Evolutionary conservation across 2,888 invertebrate species (phyloP).

Genomic region (Cryptophagus acutangulus): DNA sequence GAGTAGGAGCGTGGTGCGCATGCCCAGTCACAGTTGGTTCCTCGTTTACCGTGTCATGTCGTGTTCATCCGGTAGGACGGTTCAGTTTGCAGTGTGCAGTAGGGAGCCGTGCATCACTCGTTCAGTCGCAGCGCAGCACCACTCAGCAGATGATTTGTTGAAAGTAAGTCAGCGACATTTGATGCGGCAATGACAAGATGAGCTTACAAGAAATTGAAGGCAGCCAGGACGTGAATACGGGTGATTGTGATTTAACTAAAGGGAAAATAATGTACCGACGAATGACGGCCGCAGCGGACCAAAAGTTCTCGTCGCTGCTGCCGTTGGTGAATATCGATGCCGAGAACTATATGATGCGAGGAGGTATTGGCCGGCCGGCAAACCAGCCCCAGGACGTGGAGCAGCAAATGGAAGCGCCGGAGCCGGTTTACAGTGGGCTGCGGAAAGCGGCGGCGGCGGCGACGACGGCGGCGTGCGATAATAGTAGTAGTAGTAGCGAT

Average conservation of each 20-base stretch:
- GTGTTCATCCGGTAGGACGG: no score
- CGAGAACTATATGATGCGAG: constrained; percentile 52
- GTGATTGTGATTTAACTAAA: constrained; percentile 22
- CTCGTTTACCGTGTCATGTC: no score
- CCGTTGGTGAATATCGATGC: constrained; percentile 49
- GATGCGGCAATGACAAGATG: constrained; percentile 35
- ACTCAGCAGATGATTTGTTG: no score
- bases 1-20: no score
- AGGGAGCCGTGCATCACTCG: no score
- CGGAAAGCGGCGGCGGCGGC: constrained; percentile 6
- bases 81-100: constrained; percentile 22
- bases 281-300: constrained; percentile 45
- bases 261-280: constrained; percentile 39
- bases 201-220: constrained; percentile 37
- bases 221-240: constrained; percentile 25
- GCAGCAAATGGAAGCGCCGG: constrained; percentile 14
- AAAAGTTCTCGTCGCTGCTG: constrained; percentile 35
- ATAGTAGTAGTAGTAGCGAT: constrained; percentile 19
- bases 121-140: no score
- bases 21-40: no score
- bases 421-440: constrained; percentile 15
- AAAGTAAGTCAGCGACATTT: not conserved
- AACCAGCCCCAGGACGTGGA: constrained; percentile 31
- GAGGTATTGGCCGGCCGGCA: constrained; percentile 42
- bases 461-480: constrained; percentile 11